Percentiles rank a stretch among this genome's conserved stretches.
These are phyloP conservation scores for Myrmecobius fasciatus DNA, from an alignment of 2,113 vertebrate genomes.

Conservation along the genomic window DNA sequence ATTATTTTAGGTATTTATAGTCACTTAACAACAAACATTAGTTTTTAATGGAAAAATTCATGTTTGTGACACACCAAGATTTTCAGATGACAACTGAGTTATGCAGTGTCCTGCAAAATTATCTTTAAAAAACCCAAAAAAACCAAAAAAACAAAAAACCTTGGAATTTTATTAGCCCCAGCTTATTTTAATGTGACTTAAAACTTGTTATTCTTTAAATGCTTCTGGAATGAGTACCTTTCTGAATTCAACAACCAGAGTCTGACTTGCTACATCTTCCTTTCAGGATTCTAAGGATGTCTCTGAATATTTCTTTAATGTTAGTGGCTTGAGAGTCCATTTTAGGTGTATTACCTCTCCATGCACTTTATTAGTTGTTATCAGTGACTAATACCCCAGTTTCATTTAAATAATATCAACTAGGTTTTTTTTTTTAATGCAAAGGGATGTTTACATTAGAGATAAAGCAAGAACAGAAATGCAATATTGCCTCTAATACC, in stretches of 20 bases:
- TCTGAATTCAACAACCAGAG: neutral
- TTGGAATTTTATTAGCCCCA: neutral
- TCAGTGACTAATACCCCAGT: neutral
- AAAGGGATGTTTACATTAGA: neutral
- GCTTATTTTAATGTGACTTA: neutral
- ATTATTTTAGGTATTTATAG: neutral
- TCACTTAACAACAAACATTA: neutral
- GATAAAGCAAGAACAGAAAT: neutral
- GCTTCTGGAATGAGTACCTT: neutral
- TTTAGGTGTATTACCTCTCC: neutral
- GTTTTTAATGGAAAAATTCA: neutral
- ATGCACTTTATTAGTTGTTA: neutral
- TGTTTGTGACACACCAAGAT: neutral
- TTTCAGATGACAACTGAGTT: neutral
- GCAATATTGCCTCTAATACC: neutral
- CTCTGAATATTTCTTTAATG: neutral
- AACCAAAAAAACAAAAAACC: neutral
- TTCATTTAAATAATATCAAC: neutral
- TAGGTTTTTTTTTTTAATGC: neutral
- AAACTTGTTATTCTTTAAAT: neutral
- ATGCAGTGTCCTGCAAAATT: neutral
- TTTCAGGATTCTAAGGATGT: neutral
- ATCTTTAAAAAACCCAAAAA: no score
- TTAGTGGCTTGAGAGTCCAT: neutral
- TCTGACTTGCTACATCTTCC: neutral